Base-by-base conservation (phyloP, 2,113 vertebrate genomes). In the Rhynchomys soricoides region DNA sequence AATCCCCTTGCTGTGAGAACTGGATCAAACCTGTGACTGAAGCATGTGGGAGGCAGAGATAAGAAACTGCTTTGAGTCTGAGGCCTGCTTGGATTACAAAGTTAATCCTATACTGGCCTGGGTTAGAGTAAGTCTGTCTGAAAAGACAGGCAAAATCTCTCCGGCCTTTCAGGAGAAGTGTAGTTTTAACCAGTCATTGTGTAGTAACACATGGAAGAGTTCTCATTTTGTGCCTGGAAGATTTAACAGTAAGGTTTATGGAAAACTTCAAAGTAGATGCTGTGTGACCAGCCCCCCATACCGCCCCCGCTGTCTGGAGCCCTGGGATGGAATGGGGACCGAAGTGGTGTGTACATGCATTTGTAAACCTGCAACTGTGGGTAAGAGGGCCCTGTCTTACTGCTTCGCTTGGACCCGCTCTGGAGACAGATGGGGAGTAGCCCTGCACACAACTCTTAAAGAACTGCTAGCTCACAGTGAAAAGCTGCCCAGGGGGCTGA, bases 251-350 rank as follows among this genome's bases (percentile, higher is more conserved):
- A 79, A 40, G n/a, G 34, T 40, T 91, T 85, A 48, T 34, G 71
- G 77, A 68, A 93, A 94, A 96, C 94, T 19, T 90, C 85, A n/a
- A 94, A 90, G 83, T 70, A 87, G 95, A 75, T 29, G 34, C 45
- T 37, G 26, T 74, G n/a, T 73, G n/a, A 21, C 17, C 57, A 21
- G 15, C n/a, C 8, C 29, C 43, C 29, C 45, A 31, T 24, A 26
- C 74, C 66, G 73, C 59, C 43, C 73, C 43, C 45, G 55, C 34
- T 66, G 31, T 62, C 19, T 45, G 52, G 29, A 45, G 52, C 70
- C 52, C 70, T 57, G 52, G 70, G 40, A 89, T 43, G 24, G 68
- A 26, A 73, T 40, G 37, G 4, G n/a, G 40, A 45, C 52, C 59
- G 71, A 62, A 29, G 52, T 16, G 31, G 40, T 64, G 40, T 15